Percentiles rank a stretch among this genome's conserved stretches.
These are phyloP conservation scores for Aphis gossypii DNA, from an alignment of 1,140 invertebrate genomes.

Conservation along the genomic window DNA sequence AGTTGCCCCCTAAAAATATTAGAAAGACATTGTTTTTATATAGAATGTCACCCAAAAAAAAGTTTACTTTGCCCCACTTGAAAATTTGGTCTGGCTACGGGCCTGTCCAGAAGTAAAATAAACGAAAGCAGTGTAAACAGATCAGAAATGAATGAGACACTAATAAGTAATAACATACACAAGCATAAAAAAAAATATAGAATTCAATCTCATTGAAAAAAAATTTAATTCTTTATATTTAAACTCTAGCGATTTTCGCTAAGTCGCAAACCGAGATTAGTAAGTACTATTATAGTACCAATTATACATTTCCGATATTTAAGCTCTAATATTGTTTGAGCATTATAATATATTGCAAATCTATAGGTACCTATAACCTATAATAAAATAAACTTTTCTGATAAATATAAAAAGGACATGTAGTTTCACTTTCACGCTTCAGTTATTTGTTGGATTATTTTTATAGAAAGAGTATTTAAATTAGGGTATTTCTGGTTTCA, in stretches of 20 bases:
- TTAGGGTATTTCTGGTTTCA: no score
- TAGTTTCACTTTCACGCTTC: not conserved
- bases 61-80: no score
- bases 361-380: not conserved
- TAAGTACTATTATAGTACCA: not conserved
- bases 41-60: no score
- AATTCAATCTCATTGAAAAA: not conserved
- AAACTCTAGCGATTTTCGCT: not conserved
- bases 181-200: not conserved
- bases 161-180: not conserved
- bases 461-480: no score
- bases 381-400: not conserved
- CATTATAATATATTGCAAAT: no score
- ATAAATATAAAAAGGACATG: not conserved
- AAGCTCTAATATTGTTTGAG: not conserved
- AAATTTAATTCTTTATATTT: not conserved
- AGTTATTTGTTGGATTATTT: no score
- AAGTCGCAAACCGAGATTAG: not conserved
- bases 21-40: no score
- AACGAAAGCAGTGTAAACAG: not conserved
- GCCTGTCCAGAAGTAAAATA: not conserved
- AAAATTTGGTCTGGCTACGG: no score
- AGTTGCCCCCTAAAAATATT: no score
- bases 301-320: not conserved
- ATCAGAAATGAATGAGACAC: not conserved